These are phyloP conservation scores for Charanyca ferruginea DNA, from an alignment of 2,888 invertebrate species.

Conservation along the genomic window DNA sequence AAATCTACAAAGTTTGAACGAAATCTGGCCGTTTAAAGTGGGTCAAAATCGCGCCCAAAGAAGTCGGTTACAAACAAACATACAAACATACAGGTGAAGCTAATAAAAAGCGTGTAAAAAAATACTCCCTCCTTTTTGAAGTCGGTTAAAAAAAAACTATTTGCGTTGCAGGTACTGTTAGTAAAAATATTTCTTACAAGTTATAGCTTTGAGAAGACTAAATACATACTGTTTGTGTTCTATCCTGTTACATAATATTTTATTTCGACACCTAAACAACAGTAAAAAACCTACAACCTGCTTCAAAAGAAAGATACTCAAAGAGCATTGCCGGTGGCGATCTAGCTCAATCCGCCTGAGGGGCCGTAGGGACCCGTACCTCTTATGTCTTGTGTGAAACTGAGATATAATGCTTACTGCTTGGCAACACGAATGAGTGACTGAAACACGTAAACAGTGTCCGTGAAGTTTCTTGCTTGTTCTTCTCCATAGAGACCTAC, in stretches of 20 bases:
- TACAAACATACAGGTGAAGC: too few relatives aligned
- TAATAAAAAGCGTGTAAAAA: too few relatives aligned
- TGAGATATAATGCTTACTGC: conserved; percentile 9
- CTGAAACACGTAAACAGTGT: neutral
- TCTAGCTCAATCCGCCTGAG: conserved; percentile 9
- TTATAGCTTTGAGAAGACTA: neutral
- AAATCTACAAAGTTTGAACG: too few relatives aligned
- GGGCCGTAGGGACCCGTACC: neutral
- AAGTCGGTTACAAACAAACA: too few relatives aligned
- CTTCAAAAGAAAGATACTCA: conserved; percentile 13
- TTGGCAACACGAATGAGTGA: neutral
- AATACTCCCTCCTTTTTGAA: too few relatives aligned
- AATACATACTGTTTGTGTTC: neutral
- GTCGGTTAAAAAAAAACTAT: too few relatives aligned
- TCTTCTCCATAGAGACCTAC: too few relatives aligned
- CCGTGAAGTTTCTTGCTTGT: too few relatives aligned
- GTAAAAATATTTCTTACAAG: too few relatives aligned
- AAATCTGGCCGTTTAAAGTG: too few relatives aligned
- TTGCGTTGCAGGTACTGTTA: too few relatives aligned
- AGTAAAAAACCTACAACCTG: neutral
- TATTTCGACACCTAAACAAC: neutral
- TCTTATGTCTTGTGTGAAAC: neutral
- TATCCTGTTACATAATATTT: neutral
- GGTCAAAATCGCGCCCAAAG: too few relatives aligned
- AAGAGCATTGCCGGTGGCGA: conserved; percentile 38